Evolutionary conservation across 2,888 invertebrate genomes (phyloP), one percentile per base, ranked within the genome.

Genomic region (Melolontha melolontha): DNA sequence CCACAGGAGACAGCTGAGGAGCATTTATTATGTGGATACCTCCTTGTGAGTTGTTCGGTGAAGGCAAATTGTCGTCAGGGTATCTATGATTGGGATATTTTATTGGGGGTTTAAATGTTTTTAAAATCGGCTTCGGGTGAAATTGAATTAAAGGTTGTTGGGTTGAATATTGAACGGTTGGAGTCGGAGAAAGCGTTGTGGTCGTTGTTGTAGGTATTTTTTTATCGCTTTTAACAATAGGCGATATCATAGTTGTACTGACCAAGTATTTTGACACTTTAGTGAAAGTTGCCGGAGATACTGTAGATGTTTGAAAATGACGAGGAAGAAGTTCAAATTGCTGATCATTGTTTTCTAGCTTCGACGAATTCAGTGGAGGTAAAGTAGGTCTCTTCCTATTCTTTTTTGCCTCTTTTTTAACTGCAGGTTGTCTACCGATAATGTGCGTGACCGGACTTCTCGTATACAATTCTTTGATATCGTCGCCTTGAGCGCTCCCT

Each of bases 391-490:
- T 40, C 52, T 69, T 69, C 17, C 66, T 29, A 5, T 71, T 68
- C 64, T 71, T 55, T 50, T 69, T 71, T n/a, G 66, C 17, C 47
- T 67, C 57, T 8, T 67, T 65, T 41, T 70, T 68, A n/a, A 70
- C 71, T 1, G 67, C 71, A 10, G 69, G 47, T 42, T 77, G 72
- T 10, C 72, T 82, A 0, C 81, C 82, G 22, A 90, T 82, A 51
- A 90, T 85, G 77, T 88, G 86, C 0, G 88, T 85, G 70, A 91
- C 83, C 0, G 92, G 91, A 50, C 88, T 86, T 78, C 87, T 88
- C 1, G 90, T 91, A 75, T 88, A 91, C 0, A 91, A 79, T 73
- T 91, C 90, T 75, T 89, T 87, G 59, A 91, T 81, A 67, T 80
- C 81, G 2, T 76, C 76, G 4, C 85, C 84, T 1, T 86, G 84